phyloP scores from a whole-genome alignment of 2,113 vertebrate species.

The Eublepharis macularius region DNA sequence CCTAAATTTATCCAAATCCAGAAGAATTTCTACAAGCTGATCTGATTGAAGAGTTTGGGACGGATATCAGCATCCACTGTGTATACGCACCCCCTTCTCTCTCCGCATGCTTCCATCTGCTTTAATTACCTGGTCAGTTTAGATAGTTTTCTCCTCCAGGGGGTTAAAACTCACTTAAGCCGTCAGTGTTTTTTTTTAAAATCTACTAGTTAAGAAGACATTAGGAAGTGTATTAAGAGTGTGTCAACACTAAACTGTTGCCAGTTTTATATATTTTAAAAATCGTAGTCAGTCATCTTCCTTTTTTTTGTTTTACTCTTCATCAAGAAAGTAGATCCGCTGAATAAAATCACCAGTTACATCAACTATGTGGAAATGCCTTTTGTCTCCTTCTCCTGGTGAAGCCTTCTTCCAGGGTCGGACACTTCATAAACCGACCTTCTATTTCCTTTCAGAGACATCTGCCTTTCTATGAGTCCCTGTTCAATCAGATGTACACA shows the following conservation, averaged over 20 bases:
- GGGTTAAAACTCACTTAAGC: background rate
- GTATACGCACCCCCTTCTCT: too few species aligned
- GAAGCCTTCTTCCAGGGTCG: too few species aligned
- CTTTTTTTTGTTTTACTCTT: background rate
- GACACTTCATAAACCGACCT: accelerated
- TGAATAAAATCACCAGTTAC: background rate
- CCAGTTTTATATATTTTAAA: background rate
- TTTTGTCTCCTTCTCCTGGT: background rate
- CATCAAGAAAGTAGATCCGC: background rate
- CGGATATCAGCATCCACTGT: background rate
- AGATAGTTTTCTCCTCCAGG: background rate
- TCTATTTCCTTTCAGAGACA: constrained; percentile 63
- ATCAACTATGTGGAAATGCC: background rate
- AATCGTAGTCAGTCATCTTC: background rate
- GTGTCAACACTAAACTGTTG: background rate
- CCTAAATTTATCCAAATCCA: background rate
- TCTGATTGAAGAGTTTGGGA: background rate
- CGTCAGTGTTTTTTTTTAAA: background rate
- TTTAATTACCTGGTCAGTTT: background rate
- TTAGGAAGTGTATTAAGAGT: background rate
- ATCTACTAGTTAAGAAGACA: background rate
- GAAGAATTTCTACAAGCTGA: background rate
- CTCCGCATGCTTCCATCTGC: too few species aligned
- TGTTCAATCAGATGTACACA: constrained; percentile 56
- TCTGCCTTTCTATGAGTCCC: constrained; percentile 71